Evolutionary conservation across 53 echinoderm and acorn worm species (phyloP).

Genomic region (Echinometra lucunter): DNA sequence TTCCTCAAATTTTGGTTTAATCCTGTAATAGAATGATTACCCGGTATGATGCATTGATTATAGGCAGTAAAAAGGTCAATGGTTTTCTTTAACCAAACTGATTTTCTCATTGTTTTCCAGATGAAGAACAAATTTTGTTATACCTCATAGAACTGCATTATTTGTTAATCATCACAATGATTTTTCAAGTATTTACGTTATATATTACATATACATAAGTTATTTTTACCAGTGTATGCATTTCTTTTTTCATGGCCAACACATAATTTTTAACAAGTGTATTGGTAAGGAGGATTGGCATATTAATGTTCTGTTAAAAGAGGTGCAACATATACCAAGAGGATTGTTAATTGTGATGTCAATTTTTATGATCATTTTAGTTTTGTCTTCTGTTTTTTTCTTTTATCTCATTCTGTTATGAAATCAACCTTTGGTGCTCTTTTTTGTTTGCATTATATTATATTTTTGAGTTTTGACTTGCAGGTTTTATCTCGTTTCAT

Average conservation of each 20-base stretch:
- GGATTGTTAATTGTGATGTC: not conserved
- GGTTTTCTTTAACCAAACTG: not conserved
- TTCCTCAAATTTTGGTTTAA: not conserved
- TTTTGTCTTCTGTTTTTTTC: not conserved
- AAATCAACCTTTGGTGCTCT: slow-evolving; percentile 17
- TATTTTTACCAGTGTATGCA: too few relatives aligned
- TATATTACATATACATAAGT: too few relatives aligned
- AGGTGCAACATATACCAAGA: not conserved
- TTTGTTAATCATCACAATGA: not conserved
- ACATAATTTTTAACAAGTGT: not conserved
- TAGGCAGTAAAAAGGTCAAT: not conserved
- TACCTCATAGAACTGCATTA: not conserved
- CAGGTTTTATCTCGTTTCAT: slow-evolving; percentile 1
- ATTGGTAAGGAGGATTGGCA: not conserved
- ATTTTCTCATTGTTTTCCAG: not conserved
- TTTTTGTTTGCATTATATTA: slow-evolving; percentile 37
- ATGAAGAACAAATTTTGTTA: not conserved
- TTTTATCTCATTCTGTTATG: slow-evolving; percentile 27
- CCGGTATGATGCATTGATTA: not conserved
- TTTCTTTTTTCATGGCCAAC: not conserved
- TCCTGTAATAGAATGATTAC: not conserved
- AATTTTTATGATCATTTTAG: not conserved
- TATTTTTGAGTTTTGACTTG: slow-evolving; percentile 9
- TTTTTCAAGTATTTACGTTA: not conserved
- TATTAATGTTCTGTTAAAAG: not conserved